Conservation (phyloP, 2,797 vertebrate species). For the Steatocranus sp. region DNA sequence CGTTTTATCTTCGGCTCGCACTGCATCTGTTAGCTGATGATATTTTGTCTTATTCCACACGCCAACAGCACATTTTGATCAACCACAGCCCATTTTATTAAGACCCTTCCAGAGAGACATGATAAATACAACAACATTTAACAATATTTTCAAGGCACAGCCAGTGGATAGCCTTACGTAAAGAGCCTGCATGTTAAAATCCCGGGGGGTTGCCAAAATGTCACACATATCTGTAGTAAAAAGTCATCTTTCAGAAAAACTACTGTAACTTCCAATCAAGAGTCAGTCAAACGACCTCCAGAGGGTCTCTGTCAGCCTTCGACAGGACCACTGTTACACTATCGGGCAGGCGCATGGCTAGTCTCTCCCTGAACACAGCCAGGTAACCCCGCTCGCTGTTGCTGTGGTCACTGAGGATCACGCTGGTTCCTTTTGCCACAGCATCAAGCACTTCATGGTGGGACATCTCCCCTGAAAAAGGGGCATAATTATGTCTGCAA, state of each 20-base stretch:
- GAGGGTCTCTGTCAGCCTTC: conserved; percentile 84
- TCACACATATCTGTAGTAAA: neutral
- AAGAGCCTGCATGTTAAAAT: neutral
- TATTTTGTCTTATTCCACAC: neutral
- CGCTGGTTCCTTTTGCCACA: conserved; percentile 81
- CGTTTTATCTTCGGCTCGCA: neutral
- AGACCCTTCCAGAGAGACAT: neutral
- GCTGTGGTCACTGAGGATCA: conserved; percentile 94
- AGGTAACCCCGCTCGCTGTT: conserved; percentile 95
- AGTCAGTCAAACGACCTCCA: conserved; percentile 76
- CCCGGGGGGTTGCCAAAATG: neutral
- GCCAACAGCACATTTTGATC: neutral
- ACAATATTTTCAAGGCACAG: neutral
- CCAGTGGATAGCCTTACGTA: neutral
- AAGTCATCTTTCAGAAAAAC: neutral
- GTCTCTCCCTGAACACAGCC: conserved; percentile 77
- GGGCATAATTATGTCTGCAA: neutral
- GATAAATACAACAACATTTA: neutral
- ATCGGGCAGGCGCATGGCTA: conserved; percentile 73
- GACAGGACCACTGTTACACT: conserved; percentile 79
- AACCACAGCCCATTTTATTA: conserved; percentile 17
- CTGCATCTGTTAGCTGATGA: neutral
- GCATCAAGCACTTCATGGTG: conserved; percentile 92
- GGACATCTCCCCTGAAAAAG: conserved; percentile 91
- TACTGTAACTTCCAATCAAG: neutral